Evolutionary conservation across 2,113 vertebrate species (phyloP), one percentile per base, ranked within the genome.

Genomic region (Merops nubicus): DNA sequence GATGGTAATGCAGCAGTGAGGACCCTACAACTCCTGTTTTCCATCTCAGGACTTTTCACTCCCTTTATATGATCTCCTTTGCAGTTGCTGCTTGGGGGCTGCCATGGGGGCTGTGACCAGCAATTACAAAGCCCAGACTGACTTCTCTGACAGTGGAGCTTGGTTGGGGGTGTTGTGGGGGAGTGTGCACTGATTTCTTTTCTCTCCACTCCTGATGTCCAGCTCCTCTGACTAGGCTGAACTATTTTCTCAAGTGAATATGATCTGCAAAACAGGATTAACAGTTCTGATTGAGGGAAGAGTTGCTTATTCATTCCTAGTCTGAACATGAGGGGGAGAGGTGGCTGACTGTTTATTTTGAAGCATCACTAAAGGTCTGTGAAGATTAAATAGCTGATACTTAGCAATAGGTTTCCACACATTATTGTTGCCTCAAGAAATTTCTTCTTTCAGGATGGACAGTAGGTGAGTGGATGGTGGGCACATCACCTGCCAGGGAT

Each of bases 111-210:
- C 4, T 51, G 10, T 73, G n/a, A 60, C 21, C 33, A 64, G 29
- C 48, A 62, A 9, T 12, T 56, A 15, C 18, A 72, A 74, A 18
- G 15, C 14, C 29, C 28, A 38, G 17, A 13, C n/a, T 51, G 36
- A 29, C 9, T 60, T 13, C 14, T 28, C 10, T 22, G 53, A 42
- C 36, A 18, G 8, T 36, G 34, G 11, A 62, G 8, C 31, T 69
- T 45, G 74, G 26, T 19, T 3, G 3, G 13, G 9, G 15, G 3
- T 0, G 0, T 40, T 18, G 12, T 8, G 1, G 6, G 2, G 8
- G 8, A 56, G 1, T 2, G 8, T 31, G n/a, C 45, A 28, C n/a
- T 20, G 25, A 25, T 56, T 82, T 67, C 5, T 40, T 75, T 11
- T 5, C 11, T 4, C 17, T 79, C n/a, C 62, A 21, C 21, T 77